Percentiles rank a stretch among this genome's conserved stretches.
Conservation (phyloP, 2,113 vertebrate genomes). For the Amblyopsis rosae region DNA sequence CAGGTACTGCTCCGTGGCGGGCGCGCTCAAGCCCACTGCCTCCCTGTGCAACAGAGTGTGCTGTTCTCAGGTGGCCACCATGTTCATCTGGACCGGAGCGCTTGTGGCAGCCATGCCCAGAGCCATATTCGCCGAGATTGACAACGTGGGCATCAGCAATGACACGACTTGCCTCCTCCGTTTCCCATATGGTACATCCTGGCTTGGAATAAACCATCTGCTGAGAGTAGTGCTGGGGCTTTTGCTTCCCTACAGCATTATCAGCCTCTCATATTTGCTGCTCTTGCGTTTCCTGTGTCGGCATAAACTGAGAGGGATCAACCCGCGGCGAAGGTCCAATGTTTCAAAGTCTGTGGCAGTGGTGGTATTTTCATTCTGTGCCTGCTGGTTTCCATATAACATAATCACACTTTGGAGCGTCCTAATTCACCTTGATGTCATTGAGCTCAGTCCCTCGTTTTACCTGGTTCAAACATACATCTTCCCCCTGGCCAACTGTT, state of each 20-base stretch:
- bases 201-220: constrained; percentile 76
- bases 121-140: constrained; percentile 68
- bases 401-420: constrained; percentile 71
- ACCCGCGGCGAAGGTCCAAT: constrained; percentile 49
- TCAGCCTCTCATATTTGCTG: constrained; percentile 73
- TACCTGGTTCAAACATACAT: constrained; percentile 72
- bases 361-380: constrained; percentile 75
- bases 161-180: constrained; percentile 75
- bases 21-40: constrained; percentile 59
- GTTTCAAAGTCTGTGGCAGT: constrained; percentile 74
- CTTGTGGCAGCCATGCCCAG: constrained; percentile 63
- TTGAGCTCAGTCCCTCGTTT: constrained; percentile 67
- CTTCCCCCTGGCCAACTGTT: constrained; percentile 76
- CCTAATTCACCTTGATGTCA: constrained; percentile 71
- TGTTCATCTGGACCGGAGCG: constrained; percentile 67
- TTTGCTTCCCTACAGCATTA: constrained; percentile 70
- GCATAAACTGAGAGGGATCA: constrained; percentile 60
- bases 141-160: constrained; percentile 49
- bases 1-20: constrained; percentile 74
- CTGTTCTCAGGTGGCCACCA: constrained; percentile 53
- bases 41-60: constrained; percentile 33
- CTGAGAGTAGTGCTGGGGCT: constrained; percentile 73
- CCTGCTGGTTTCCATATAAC: constrained; percentile 81
- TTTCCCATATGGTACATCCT: constrained; percentile 70
- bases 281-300: constrained; percentile 74